These are phyloP conservation scores for Amazona vittata DNA, from an alignment of 2,113 vertebrate species.

Conservation along the genomic window DNA sequence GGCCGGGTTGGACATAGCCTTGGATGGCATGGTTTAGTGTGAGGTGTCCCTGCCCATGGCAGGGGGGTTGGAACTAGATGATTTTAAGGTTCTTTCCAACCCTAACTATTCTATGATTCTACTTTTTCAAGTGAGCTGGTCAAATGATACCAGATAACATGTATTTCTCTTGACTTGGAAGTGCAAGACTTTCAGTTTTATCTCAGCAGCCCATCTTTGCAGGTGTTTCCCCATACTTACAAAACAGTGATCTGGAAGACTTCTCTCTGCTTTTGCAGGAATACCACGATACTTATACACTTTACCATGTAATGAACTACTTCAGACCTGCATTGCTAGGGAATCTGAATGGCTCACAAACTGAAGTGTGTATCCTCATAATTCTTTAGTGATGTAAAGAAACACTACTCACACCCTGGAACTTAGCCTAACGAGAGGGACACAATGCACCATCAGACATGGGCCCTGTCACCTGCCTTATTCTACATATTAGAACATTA, in stretches of 20 bases:
- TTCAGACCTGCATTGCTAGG: background rate
- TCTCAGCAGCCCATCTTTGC: background rate
- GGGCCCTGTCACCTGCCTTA: background rate
- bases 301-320: background rate
- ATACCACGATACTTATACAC: background rate
- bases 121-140: background rate
- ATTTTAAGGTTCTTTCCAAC: no score
- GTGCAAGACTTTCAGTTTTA: background rate
- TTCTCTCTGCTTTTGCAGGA: background rate
- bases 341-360: background rate
- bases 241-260: background rate
- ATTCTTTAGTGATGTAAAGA: background rate
- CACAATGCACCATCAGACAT: background rate
- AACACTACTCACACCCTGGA: background rate
- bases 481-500: background rate
- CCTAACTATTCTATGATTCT: no score
- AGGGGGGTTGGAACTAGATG: no score
- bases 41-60: no score
- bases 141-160: fast-evolving
- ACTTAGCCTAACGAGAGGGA: background rate
- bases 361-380: background rate
- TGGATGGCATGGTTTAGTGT: no score
- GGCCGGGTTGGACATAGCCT: no score
- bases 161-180: background rate
- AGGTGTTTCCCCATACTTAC: background rate